Percentiles rank a stretch among this genome's conserved stretches.
phyloP scores from a whole-genome alignment of 2,113 vertebrate species.

The Nothocercus nigrocapillus region DNA sequence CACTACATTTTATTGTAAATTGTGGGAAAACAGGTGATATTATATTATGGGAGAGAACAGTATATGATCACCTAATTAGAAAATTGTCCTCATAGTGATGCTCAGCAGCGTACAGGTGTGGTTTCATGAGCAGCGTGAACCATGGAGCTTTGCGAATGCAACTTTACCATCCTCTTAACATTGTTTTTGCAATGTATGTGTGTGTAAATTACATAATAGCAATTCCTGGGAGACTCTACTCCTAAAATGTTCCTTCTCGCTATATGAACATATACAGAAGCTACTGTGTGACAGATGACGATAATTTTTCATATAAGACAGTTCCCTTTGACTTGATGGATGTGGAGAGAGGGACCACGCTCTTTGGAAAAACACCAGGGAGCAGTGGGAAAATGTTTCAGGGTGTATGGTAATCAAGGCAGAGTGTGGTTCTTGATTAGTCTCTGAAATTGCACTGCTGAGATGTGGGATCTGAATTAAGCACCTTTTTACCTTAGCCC shows the following conservation, averaged over 20 bases:
- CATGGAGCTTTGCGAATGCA: not conserved
- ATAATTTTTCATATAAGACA: slow-evolving; percentile 61
- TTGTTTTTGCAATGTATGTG: not conserved
- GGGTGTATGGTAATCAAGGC: slow-evolving; percentile 59
- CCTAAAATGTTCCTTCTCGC: slow-evolving; percentile 34
- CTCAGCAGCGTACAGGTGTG: not conserved
- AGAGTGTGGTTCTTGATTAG: slow-evolving; percentile 59
- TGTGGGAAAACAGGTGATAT: slow-evolving; percentile 27
- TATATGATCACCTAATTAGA: slow-evolving; percentile 32
- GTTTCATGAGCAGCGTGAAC: slow-evolving; percentile 24
- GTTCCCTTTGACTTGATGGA: slow-evolving; percentile 60
- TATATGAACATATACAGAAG: slow-evolving; percentile 23
- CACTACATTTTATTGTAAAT: slow-evolving; percentile 31
- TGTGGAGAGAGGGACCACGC: not conserved
- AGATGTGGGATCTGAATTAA: slow-evolving; percentile 18
- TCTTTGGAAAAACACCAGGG: slow-evolving; percentile 48
- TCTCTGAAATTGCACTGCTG: slow-evolving; percentile 33
- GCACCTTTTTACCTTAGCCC: slow-evolving; percentile 55
- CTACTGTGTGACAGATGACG: slow-evolving; percentile 37
- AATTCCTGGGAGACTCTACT: not conserved
- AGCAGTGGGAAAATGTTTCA: slow-evolving; percentile 33
- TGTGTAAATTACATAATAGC: slow-evolving; percentile 25
- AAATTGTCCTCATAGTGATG: not conserved
- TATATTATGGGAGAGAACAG: slow-evolving; percentile 26
- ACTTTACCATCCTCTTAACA: slow-evolving; percentile 8